Percentiles rank a stretch among this genome's conserved stretches.
These are phyloP conservation scores for Myiopsitta monachus DNA, from an alignment of 2,113 vertebrate genomes.

Conservation along the genomic window DNA sequence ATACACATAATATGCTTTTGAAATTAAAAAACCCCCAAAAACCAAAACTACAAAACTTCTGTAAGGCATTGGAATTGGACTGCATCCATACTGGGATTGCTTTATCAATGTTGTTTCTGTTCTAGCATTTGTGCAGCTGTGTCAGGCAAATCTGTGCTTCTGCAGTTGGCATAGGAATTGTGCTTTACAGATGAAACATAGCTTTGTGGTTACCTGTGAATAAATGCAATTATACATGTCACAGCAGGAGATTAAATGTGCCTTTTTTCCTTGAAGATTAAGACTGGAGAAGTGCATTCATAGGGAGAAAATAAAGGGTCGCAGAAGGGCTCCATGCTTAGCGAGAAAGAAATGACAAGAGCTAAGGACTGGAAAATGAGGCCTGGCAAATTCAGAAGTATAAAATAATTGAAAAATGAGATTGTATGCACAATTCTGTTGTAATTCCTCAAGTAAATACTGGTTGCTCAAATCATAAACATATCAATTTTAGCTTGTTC, in stretches of 20 bases:
- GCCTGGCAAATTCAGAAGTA: not conserved
- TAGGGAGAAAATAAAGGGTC: conserved; percentile 39
- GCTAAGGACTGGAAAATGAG: conserved; percentile 22
- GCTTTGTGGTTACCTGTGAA: conserved; percentile 23
- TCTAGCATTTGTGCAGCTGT: not conserved
- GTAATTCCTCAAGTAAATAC: not conserved
- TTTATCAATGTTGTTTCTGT: not conserved
- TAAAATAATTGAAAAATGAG: conserved; percentile 35
- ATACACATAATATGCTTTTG: not conserved
- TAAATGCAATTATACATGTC: conserved; percentile 29
- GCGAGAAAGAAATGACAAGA: not conserved
- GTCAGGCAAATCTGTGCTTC: not conserved
- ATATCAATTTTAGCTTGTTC: not conserved
- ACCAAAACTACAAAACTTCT: not conserved
- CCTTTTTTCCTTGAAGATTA: conserved; percentile 39
- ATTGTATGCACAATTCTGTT: not conserved
- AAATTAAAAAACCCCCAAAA: not conserved
- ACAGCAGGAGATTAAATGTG: conserved; percentile 1
- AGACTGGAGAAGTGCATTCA: conserved; percentile 2
- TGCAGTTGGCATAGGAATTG: not conserved
- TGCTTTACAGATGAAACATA: not conserved
- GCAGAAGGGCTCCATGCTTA: not conserved
- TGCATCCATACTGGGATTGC: not conserved
- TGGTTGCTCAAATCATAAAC: not conserved
- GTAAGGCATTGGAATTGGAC: not conserved